A percentile compares a stretch with the other conserved stretches of the same genome.
Evolutionary conservation across 2,888 invertebrate species (phyloP).

Genomic region (Oscheius sp.): DNA sequence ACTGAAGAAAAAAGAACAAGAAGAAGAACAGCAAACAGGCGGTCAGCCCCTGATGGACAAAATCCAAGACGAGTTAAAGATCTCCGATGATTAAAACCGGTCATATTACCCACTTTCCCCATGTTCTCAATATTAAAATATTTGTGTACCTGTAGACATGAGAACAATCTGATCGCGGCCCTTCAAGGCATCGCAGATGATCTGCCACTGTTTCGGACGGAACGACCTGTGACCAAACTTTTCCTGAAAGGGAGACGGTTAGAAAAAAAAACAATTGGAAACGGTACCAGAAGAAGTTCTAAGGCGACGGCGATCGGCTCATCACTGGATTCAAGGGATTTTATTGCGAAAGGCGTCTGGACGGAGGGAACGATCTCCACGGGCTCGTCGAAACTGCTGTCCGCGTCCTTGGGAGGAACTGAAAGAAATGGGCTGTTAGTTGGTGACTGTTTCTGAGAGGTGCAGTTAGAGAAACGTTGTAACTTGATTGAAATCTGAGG

Average conservation of each 20-base stretch:
- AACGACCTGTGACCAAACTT: slow-evolving; percentile 61
- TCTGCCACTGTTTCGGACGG: slow-evolving; percentile 63
- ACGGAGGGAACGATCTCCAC: background rate
- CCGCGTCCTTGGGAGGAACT: background rate
- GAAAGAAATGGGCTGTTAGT: background rate
- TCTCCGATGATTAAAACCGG: no score
- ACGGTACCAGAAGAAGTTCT: slow-evolving; percentile 5
- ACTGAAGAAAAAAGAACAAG: background rate
- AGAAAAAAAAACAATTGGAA: background rate
- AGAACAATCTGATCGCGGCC: slow-evolving; percentile 56
- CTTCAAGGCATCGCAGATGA: slow-evolving; percentile 51
- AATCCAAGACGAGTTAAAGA: no score
- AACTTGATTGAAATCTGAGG: no score
- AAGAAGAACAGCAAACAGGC: no score
- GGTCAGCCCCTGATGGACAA: no score
- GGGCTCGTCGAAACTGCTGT: slow-evolving; percentile 16
- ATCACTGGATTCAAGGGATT: background rate
- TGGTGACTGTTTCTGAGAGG: background rate
- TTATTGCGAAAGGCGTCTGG: background rate
- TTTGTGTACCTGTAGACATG: slow-evolving; percentile 51
- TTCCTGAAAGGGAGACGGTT: slow-evolving; percentile 24
- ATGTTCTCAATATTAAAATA: no score
- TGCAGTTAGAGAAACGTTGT: no score
- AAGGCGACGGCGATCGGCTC: background rate
- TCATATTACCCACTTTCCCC: no score